Conservation (phyloP, 64 coral and sea anemone genomes). For the Exaiptasia diaphana region DNA sequence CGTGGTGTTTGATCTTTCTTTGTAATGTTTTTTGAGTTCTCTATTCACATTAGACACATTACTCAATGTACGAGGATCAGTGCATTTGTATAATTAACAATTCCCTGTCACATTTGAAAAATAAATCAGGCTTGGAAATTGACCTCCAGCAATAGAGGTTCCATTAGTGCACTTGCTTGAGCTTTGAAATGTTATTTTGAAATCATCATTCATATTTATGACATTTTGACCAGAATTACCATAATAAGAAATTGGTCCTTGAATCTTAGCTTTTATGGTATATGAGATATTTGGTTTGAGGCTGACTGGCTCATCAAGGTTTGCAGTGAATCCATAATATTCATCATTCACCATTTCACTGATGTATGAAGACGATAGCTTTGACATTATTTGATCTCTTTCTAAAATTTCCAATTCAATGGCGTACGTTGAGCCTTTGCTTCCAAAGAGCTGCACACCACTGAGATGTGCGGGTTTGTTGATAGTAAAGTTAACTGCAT, state of each 20-base stretch:
- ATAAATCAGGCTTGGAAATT: too few species aligned
- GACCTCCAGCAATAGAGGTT: not conserved
- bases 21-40: too few species aligned
- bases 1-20: too few species aligned
- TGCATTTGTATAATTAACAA: too few species aligned
- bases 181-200: too few species aligned
- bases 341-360: not conserved
- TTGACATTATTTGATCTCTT: not conserved
- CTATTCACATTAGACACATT: too few species aligned
- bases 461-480: not conserved
- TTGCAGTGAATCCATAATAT: not conserved
- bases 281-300: not conserved
- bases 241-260: not conserved
- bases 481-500: not conserved
- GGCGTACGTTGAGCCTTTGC: not conserved
- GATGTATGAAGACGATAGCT: not conserved
- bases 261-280: not conserved
- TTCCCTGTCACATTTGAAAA: too few species aligned
- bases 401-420: not conserved
- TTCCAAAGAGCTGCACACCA: constrained; percentile 21
- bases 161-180: not conserved
- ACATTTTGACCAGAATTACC: not conserved
- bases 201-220: too few species aligned
- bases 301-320: not conserved
- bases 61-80: too few species aligned